Evolutionary conservation across 2,113 vertebrate species (phyloP).

Genomic region (Callipepla californica): DNA sequence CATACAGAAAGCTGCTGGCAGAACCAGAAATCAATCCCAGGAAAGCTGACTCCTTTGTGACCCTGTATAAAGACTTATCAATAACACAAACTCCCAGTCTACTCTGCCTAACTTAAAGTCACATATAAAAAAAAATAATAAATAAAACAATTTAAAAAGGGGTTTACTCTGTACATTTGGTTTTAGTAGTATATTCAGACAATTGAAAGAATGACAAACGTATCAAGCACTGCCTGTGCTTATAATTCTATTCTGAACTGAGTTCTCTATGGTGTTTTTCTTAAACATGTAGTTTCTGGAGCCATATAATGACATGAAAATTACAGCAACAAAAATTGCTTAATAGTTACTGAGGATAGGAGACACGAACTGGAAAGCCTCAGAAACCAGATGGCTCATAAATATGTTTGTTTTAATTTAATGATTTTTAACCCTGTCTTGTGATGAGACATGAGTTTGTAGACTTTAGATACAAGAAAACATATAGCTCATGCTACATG

Average conservation of each 20-base stretch:
- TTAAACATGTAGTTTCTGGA: slow-evolving; percentile 56
- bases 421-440: slow-evolving; percentile 56
- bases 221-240: slow-evolving; percentile 20
- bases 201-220: slow-evolving; percentile 8
- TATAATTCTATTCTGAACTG: slow-evolving; percentile 5
- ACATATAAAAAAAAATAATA: background rate
- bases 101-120: background rate
- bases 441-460: slow-evolving; percentile 16
- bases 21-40: background rate
- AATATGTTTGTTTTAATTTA: slow-evolving; percentile 57
- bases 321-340: slow-evolving; percentile 64
- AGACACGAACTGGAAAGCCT: slow-evolving; percentile 63
- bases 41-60: background rate
- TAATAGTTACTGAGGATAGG: slow-evolving; percentile 66
- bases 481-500: rapidly evolving
- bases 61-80: background rate
- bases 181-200: background rate
- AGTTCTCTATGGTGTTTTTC: slow-evolving; percentile 37
- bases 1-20: background rate
- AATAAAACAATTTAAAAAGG: background rate
- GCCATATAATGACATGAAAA: slow-evolving; percentile 60
- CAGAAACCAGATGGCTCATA: slow-evolving; percentile 68
- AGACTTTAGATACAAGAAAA: background rate
- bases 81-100: background rate
- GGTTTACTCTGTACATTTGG: background rate